Evolutionary conservation across 2,888 invertebrate genomes (phyloP).

Genomic region (Dorcus parallelipipedus): DNA sequence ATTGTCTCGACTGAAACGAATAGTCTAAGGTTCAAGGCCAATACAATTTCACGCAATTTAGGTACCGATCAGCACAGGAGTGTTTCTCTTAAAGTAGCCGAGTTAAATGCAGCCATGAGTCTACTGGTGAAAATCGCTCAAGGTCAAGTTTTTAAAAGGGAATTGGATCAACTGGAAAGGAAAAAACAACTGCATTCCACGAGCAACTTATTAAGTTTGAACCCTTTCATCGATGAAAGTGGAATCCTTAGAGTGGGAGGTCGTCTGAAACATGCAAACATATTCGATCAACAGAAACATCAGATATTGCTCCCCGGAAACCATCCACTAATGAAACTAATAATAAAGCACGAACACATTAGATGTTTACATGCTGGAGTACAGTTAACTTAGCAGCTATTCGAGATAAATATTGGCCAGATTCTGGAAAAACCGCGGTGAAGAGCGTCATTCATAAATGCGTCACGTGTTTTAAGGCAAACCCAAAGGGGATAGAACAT

Average conservation of each 20-base stretch:
- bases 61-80: neutral
- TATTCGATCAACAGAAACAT: slow-evolving; percentile 7
- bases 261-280: neutral
- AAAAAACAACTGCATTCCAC: neutral
- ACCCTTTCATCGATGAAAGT: slow-evolving; percentile 9
- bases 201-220: neutral
- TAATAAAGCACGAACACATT: slow-evolving; percentile 6
- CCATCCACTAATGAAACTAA: neutral
- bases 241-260: slow-evolving; percentile 12
- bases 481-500: neutral
- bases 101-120: neutral
- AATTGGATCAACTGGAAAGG: neutral
- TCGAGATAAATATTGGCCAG: slow-evolving; percentile 9
- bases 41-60: too few relatives aligned
- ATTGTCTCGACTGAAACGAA: neutral
- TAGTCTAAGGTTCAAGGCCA: neutral
- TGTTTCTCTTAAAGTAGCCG: neutral
- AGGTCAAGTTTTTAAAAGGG: neutral
- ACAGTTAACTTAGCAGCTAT: slow-evolving; percentile 5
- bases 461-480: neutral
- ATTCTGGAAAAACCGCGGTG: neutral
- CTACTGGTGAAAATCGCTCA: slow-evolving; percentile 3
- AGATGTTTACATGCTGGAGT: slow-evolving; percentile 10
- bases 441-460: neutral
- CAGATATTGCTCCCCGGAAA: slow-evolving; percentile 5